Base-by-base conservation (phyloP, 53 echinoderm and acorn worm species). In the Actinopyga echinites region DNA sequence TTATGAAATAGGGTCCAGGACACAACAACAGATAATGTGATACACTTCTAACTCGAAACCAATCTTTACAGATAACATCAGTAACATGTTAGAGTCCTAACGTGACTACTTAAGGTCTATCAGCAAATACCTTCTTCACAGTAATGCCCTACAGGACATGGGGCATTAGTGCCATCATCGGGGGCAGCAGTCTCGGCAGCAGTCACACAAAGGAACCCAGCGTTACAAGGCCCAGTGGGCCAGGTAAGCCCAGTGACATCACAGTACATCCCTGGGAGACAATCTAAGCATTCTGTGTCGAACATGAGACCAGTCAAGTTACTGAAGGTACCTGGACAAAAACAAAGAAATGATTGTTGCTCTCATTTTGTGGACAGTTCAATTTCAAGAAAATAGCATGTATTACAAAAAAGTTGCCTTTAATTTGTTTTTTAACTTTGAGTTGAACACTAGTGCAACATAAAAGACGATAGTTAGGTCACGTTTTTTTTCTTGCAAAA, bases 181-280 rank as follows among this genome's bases (percentile, higher is more conserved):
- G 97, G 97, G 26, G 89, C 88, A 34, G 93, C 75, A 28, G 83
- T 79, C 10, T 86, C 84, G 2, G 97, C 97, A 24, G 92, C 94
- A 0, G 68, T 17, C 13, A 86, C 24, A 59, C 97, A 97, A 28
- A 97, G 88, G 84, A 86, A 97, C 0, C 97, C 97, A 8, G 97
- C 92, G 15, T 83, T 79, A 57, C 97, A 97, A 83, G 71, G 60
- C 10, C 94, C 97, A n/a, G 94, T 90, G 21, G 93, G 97, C 88
- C 92, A 91, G 4, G 90, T 43, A 30, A 92, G 86, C 8, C 94
- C 97, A 0, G 94, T 92, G 17, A 85, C 84, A 49, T 94, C 94
- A 57, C 97, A 94, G 85, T 92, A 94, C 92, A 97, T 92, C 12
- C 97, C 94, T n/a, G 82, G 33, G 42, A 97, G 74, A 82, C 97